Conservation (phyloP, 2,113 vertebrate genomes). For the Scytalopus superciliaris region DNA sequence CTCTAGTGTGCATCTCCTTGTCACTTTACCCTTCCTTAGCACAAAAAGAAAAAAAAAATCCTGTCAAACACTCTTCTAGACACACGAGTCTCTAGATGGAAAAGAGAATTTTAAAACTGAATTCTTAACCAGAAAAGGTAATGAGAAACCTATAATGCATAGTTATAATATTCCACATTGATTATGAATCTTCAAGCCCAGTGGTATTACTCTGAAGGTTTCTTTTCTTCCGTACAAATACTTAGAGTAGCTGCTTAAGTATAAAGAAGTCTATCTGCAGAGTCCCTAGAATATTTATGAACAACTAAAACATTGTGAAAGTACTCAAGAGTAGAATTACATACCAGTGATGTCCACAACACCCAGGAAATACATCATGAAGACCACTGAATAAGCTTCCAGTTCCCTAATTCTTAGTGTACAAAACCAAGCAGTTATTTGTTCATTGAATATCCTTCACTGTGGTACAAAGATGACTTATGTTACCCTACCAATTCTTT, state of each 20-base stretch:
- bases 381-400: background rate
- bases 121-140: background rate
- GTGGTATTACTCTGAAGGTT: background rate
- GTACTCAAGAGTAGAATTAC: background rate
- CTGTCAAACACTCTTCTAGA: conserved; percentile 43
- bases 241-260: background rate
- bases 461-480: background rate
- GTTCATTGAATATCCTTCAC: background rate
- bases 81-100: background rate
- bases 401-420: background rate
- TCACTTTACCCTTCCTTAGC: conserved; percentile 43
- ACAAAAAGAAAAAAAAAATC: background rate
- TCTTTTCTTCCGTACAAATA: background rate
- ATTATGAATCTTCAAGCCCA: background rate
- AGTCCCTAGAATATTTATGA: background rate
- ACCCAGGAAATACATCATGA: background rate
- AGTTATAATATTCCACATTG: background rate
- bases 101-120: background rate
- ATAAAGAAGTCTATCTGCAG: background rate
- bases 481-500: background rate
- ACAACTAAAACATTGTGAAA: background rate
- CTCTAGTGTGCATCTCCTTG: conserved; percentile 43
- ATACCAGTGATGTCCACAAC: accelerated
- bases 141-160: background rate
- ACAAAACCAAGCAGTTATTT: background rate